Percentiles rank a stretch among this genome's conserved stretches.
These are phyloP conservation scores for Stenopsyche tienmushanensis DNA, from an alignment of 1,140 invertebrate genomes.

Conservation along the genomic window DNA sequence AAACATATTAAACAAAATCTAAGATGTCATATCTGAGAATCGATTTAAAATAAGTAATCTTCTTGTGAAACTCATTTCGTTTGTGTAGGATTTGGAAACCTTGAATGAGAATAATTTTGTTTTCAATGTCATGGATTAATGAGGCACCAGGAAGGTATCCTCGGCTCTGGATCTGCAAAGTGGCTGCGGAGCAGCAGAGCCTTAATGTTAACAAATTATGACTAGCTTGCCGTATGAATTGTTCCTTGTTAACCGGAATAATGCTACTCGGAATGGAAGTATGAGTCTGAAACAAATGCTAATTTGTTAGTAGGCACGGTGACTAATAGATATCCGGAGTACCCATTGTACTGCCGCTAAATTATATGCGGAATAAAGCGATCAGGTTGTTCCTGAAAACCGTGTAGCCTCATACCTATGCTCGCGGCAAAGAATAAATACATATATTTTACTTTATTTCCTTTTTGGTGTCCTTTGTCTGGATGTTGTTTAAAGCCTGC, in stretches of 20 bases:
- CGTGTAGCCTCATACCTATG: not conserved
- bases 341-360: slow-evolving; percentile 17
- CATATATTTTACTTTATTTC: slow-evolving; percentile 39
- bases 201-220: slow-evolving; percentile 4
- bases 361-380: slow-evolving; percentile 23
- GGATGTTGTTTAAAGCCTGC: slow-evolving; percentile 35
- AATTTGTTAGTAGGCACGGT: slow-evolving; percentile 18
- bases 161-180: not conserved
- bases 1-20: too few relatives aligned
- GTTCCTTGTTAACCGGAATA: not conserved
- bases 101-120: too few relatives aligned
- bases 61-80: too few relatives aligned
- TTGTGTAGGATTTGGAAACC: too few relatives aligned
- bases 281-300: slow-evolving; percentile 13
- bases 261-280: too few relatives aligned
- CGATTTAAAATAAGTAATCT: too few relatives aligned
- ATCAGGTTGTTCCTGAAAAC: slow-evolving; percentile 17
- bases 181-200: not conserved
- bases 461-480: slow-evolving; percentile 33
- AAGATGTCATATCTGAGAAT: too few relatives aligned
- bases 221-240: not conserved
- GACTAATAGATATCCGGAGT: slow-evolving; percentile 21
- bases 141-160: too few relatives aligned
- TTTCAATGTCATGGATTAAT: too few relatives aligned
- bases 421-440: slow-evolving; percentile 30